Evolutionary conservation across 2,888 invertebrate genomes (phyloP), one percentile per base, ranked within the genome.

Genomic region (Thumatha senex): DNA sequence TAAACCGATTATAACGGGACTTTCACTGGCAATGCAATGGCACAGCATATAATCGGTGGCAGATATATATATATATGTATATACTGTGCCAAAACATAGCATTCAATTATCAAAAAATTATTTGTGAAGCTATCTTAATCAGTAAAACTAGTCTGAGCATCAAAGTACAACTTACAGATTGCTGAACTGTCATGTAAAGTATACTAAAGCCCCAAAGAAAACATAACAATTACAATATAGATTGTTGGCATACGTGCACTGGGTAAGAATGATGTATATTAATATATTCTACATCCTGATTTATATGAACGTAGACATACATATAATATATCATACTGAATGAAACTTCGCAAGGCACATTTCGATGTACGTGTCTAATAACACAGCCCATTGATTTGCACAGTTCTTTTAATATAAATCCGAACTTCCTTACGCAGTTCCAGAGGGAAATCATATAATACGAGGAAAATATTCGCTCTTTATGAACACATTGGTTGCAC

Each of bases 381-480:
- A 29, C 29, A 29, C 35, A 40, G 24, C 33, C 14, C 13, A 24
- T 29, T 11, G 45, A 45, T 45, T 50, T 40, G 38, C 31, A 48
- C 35, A 45, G 29, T 51, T 38, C 35, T 51, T 46, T 43, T 51
- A 41, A 38, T 51, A 46, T 41, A 38, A 45, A 38, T 14, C 2
- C 33, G n/a, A 31, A n/a, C 41, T 34, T 39, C 24, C 44, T 40
- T 40, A 39, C 14, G 40, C 33, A 40, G 33, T 46, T 51, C 41
- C 38, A n/a, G 38, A 41, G 44, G 34, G 36, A 46, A 38, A 41
- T 41, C 46, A 41, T 24, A 36, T 40, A 18, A 24, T 15, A 34
- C 34, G 29, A 43, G 24, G 24, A 24, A 24, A 43, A 35, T 13
- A 13, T 43, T 42, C 8, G 34, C 12, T 34, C 15, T 10, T 40